phyloP scores from a whole-genome alignment of 2,888 invertebrate genomes.

The Tipula confusa region DNA sequence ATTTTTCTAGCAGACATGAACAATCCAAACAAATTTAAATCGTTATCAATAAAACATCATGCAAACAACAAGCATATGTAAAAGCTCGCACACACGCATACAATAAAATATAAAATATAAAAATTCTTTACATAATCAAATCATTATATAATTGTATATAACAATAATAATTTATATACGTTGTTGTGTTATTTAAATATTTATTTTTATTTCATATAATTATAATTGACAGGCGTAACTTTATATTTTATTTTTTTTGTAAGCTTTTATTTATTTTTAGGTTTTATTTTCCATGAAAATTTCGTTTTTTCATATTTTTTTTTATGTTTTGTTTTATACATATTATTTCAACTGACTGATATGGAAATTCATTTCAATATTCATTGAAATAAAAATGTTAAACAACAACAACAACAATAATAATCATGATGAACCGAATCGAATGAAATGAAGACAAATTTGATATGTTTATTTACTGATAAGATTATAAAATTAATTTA shows the following conservation, averaged over 20 bases:
- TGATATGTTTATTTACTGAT: not conserved
- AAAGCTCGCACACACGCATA: not conserved
- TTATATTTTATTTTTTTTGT: not conserved
- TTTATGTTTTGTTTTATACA: not conserved
- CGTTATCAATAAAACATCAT: not conserved
- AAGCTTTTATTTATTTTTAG: not conserved
- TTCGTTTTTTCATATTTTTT: not conserved
- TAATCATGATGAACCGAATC: not conserved
- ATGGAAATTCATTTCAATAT: not conserved
- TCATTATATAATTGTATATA: not conserved
- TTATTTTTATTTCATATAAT: slow-evolving; percentile 20
- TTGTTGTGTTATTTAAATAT: not conserved
- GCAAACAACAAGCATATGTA: not conserved
- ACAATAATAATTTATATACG: not conserved
- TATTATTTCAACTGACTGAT: not conserved
- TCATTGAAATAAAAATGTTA: not conserved
- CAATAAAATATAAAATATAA: not conserved
- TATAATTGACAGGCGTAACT: slow-evolving; percentile 12
- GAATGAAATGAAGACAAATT: not conserved
- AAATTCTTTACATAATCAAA: not conserved
- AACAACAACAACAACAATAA: not conserved
- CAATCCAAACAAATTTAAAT: not conserved
- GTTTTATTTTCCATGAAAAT: not conserved
- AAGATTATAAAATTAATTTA: not conserved
- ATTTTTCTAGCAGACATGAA: not conserved